These are phyloP conservation scores for Coecobrya sp. DNA, from an alignment of 2,888 invertebrate species.

Conservation along the genomic window DNA sequence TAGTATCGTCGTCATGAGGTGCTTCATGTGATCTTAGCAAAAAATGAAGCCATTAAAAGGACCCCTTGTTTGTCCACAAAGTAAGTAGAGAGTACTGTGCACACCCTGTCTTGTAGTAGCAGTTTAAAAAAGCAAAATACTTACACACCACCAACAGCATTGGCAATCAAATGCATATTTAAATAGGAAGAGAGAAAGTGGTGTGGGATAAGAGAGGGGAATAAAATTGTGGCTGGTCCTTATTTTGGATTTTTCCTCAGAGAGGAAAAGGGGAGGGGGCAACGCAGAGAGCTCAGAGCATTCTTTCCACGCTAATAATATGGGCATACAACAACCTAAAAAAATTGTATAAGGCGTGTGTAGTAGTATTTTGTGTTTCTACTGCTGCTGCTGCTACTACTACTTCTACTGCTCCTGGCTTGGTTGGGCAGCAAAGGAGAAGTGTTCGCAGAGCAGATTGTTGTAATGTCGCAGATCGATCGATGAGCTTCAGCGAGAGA, in stretches of 20 bases:
- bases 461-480: slow-evolving; percentile 63
- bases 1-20: background rate
- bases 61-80: background rate
- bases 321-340: too few relatives aligned
- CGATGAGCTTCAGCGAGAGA: slow-evolving; percentile 56
- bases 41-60: background rate
- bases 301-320: too few relatives aligned
- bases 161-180: slow-evolving; percentile 33
- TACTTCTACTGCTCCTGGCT: background rate
- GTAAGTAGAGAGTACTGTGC: background rate
- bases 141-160: background rate
- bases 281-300: too few relatives aligned
- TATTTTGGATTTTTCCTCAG: background rate
- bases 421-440: background rate
- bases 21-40: slow-evolving; percentile 15
- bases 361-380: too few relatives aligned
- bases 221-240: background rate
- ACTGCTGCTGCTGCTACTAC: background rate
- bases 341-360: background rate
- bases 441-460: slow-evolving; percentile 34
- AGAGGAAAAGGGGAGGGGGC: background rate
- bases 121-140: too few relatives aligned
- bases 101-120: too few relatives aligned
- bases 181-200: background rate
- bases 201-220: background rate